Base-by-base conservation (phyloP, 2,888 invertebrate genomes). In the Stenurella melanura region DNA sequence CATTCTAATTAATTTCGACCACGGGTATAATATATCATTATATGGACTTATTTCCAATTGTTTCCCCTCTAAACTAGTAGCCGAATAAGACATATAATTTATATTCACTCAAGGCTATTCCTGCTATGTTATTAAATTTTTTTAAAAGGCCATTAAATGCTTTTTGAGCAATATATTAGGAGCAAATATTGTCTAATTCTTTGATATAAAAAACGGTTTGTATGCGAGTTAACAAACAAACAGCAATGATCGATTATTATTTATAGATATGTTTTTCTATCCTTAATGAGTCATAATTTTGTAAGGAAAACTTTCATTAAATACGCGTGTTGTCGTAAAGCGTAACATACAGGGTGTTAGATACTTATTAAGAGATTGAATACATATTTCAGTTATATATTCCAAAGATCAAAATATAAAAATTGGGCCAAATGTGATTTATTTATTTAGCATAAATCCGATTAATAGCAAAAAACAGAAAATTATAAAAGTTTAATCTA, bases 11-110 rank as follows among this genome's bases (percentile, higher is more conserved):
- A 63, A 34, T 63, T 18, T 34, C 3, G 18, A 63, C 34, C 34
- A 17, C n/a, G 4, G 17, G n/a, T n/a, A 17, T 18, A n/a, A 26
- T 30, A n/a, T 26, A 61, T 61, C 26, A 61, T 61, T 61, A 61
- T 1, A 34, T 15, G 34, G 34, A 63, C 30, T 63, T 34, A 63
- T 63, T 63, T 63, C 34, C 61, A 34, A 34, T 63, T 63, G 61
- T 63, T 30, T 50, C 61, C 61, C 61, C 61, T 63, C 18, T 63
- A 63, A 63, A 63, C 61, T 34, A 17, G 61, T 63, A 63, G 61
- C 34, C 17, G 26, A 30, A 34, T 34, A 34, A 63, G 34, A 63
- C 30, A 17, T 63, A 63, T 50, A n/a, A 63, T 63, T 63, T 63
- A 63, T 30, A 30, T 17, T 63, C 6, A 15, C 34, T 30, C 61